phyloP scores from a whole-genome alignment of 2,888 invertebrate species.

The Subacronicta megacephala region DNA sequence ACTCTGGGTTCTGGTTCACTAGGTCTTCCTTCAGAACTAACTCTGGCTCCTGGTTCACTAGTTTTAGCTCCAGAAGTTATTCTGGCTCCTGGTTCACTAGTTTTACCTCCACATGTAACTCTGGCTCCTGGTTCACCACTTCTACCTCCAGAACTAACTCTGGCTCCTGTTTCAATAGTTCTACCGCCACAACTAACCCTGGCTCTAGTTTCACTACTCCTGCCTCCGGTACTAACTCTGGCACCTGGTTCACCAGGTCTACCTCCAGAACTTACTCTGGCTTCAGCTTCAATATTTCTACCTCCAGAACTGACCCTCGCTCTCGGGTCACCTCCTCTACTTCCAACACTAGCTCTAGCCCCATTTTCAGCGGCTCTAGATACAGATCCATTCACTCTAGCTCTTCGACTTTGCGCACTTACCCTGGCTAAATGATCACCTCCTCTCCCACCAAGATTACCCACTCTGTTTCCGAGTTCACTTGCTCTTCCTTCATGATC shows the following conservation, averaged over 20 bases:
- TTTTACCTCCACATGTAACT: not conserved
- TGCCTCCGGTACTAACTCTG: constrained; percentile 9
- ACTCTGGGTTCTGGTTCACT: not conserved
- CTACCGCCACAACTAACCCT: constrained; percentile 1
- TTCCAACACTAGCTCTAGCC: not conserved
- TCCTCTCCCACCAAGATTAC: not conserved
- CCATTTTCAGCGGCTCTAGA: not conserved
- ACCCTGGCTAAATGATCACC: not conserved
- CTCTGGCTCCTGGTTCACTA: not conserved
- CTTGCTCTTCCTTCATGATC: not conserved
- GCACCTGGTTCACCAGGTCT: constrained; percentile 2
- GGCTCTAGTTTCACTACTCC: not conserved
- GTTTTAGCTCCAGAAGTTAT: constrained; percentile 4
- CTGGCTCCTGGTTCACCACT: not conserved
- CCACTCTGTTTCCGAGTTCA: constrained; percentile 4
- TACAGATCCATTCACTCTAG: not conserved
- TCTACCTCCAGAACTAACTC: constrained; percentile 2
- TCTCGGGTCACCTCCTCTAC: constrained; percentile 10
- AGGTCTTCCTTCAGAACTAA: not conserved
- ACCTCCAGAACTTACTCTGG: constrained; percentile 1
- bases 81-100: constrained; percentile 8
- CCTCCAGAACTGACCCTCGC: not conserved
- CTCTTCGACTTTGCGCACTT: no score
- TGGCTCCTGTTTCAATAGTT: constrained; percentile 1
- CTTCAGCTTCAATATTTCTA: constrained; percentile 7